Base-by-base conservation (phyloP, 2,888 invertebrate genomes). In the Caenorhabditis panamensis region DNA sequence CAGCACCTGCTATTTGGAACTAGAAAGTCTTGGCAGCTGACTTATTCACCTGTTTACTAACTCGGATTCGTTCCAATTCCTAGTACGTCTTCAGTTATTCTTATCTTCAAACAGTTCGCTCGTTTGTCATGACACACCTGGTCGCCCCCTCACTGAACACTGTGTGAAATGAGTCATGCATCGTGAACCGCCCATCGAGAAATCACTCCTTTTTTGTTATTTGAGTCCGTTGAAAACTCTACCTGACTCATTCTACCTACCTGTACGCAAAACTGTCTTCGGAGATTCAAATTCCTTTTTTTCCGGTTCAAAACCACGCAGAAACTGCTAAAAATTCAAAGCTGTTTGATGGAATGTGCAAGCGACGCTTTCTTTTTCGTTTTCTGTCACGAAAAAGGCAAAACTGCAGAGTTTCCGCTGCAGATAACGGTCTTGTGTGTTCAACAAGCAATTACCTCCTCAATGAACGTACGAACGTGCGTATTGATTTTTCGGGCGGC, bases 101-200 rank as follows among this genome's bases (percentile, higher is more conserved):
- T 18, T 47, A 47, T 47, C 47, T 3, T 4, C 9, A 24, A 6
- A 56, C 31, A 47, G 36, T 26, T 61, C 59, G 20, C 51, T 61
- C n/a, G 41, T 41, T 41, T 13, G 41, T 9, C 41, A 9, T 41
- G 41, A 11, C 41, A 31, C n/a, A 9, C 66, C 41, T 13, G 1
- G 6, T 24, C 53, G n/a, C 49, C 41, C 75, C 51, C 75, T 66
- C 66, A 73, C 75, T 66, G n/a, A 47, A 61, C 44, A 56, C 66
- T 59, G 44, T 54, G 59, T 53, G 66, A 59, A 28, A 59, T 75
- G 75, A 75, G 51, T 75, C 75, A 75, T 67, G 58, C 64, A 75
- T 53, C 47, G 59, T 53, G 22, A 54, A 53, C 59, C 66, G 66
- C 61, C 66, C 73, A 22, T 26, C 18, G 5, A 28, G 51, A 28